Percentiles rank a stretch among this genome's conserved stretches.
phyloP scores from a whole-genome alignment of 2,113 vertebrate genomes.

The Chloroceryle aenea region DNA sequence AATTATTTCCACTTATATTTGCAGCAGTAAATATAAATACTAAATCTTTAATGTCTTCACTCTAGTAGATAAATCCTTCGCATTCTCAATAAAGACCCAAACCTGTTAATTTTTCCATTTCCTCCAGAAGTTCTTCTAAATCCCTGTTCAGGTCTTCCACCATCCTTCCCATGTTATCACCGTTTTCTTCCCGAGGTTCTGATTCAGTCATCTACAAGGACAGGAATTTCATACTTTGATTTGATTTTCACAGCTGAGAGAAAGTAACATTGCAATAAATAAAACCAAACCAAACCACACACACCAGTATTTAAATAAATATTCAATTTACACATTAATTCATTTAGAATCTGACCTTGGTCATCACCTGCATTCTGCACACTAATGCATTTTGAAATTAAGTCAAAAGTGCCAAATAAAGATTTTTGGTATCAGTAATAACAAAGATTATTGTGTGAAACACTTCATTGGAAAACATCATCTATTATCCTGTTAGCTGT shows the following conservation, averaged over 20 bases:
- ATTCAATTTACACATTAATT: neutral
- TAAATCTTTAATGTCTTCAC: neutral
- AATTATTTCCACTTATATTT: neutral
- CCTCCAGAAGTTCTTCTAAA: constrained; percentile 74
- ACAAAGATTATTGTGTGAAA: neutral
- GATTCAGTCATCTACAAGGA: constrained; percentile 73
- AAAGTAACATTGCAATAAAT: neutral
- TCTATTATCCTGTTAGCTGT: neutral
- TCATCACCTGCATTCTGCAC: neutral
- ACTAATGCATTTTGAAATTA: neutral
- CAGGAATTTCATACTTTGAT: neutral
- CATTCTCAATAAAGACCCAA: neutral
- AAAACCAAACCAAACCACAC: neutral
- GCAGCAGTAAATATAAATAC: neutral
- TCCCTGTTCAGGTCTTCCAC: constrained; percentile 64
- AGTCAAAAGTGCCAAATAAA: neutral
- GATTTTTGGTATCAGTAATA: neutral
- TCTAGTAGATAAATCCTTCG: neutral
- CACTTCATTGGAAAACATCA: neutral
- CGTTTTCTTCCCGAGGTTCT: constrained; percentile 53
- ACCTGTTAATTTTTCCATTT: constrained; percentile 81
- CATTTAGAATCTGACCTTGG: neutral
- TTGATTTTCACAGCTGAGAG: neutral
- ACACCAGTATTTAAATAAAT: neutral
- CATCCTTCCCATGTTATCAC: constrained; percentile 46